A percentile compares a stretch with the other conserved stretches of the same genome.
Evolutionary conservation across 2,113 vertebrate species (phyloP).

Genomic region (Pogonocichla stellata): DNA sequence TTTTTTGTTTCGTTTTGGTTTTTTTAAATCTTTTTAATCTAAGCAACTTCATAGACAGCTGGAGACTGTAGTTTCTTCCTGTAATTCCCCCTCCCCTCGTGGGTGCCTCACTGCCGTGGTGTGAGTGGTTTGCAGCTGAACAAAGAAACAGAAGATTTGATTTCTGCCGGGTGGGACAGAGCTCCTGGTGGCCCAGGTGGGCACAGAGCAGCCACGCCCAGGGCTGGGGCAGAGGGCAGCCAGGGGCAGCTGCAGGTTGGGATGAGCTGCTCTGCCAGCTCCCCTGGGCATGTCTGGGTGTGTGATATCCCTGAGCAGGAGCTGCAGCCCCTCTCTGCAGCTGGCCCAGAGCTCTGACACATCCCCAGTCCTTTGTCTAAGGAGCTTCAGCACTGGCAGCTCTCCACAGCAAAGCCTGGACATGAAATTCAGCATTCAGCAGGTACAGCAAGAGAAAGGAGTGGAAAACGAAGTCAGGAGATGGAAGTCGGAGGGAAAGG

Average conservation of each 20-base stretch:
- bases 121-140: background rate
- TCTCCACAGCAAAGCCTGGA: background rate
- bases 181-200: background rate
- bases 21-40: background rate
- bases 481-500: background rate
- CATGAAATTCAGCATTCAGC: background rate
- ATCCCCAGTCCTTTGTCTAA: background rate
- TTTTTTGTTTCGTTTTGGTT: background rate
- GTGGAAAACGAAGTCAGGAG: background rate
- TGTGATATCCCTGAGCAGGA: background rate
- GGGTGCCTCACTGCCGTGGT: background rate
- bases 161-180: background rate
- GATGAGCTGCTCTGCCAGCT: background rate
- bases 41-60: background rate
- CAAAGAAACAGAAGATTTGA: background rate
- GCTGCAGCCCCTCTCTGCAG: background rate
- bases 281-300: fast-evolving
- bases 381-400: background rate
- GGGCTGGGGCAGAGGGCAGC: background rate
- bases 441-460: background rate
- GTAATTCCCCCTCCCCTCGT: background rate
- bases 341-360: background rate
- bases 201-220: background rate
- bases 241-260: background rate
- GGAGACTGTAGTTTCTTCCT: background rate